Evolutionary conservation across 2,113 vertebrate genomes (phyloP), one percentile per base, ranked within the genome.

Genomic region (Aleadryas rufinucha): DNA sequence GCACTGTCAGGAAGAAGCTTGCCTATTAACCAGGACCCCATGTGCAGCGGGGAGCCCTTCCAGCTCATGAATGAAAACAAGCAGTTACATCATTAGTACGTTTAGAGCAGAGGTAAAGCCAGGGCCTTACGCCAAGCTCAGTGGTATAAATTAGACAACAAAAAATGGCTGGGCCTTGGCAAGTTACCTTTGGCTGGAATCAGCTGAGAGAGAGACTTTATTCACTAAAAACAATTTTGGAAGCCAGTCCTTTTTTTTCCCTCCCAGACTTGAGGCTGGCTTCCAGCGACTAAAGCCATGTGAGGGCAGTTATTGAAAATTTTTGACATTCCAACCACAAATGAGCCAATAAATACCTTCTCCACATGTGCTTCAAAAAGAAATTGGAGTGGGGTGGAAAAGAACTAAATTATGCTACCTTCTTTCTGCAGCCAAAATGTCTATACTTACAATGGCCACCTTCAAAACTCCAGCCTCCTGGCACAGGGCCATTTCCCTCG

Each of bases 271-370:
- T 63, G 78, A 96, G 95, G 97, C 97, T 94, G 97, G 97, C 88
- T 97, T 98, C 97, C 97, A 98, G 97, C 26, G 92, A 98, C 97
- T 98, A 98, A 97, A 98, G 97, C 98, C 98, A 98, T 98, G 97
- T 98, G 97, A 98, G 98, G 98, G 98, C 97, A 98, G 98, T 98
- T 98, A 98, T 98, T 98, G 98, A 98, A 98, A 98, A 99, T 99
- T 98, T 98, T 98, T 99, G 96, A 98, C 98, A 99, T 99, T 99
- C 98, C 98, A 98, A 97, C 98, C 98, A 98, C 98, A 98, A 99
- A 99, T 99, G 98, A 98, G 98, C 98, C 98, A 98, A 99, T 98
- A 98, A 99, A 99, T 99, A 98, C 98, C 98, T 99, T 99, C 98
- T 98, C 98, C 98, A 98, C 98, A 98, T 99, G 98, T 98, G 98